phyloP scores from a whole-genome alignment of 2,113 vertebrate genomes.

The Campylorhamphus procurvoides region DNA sequence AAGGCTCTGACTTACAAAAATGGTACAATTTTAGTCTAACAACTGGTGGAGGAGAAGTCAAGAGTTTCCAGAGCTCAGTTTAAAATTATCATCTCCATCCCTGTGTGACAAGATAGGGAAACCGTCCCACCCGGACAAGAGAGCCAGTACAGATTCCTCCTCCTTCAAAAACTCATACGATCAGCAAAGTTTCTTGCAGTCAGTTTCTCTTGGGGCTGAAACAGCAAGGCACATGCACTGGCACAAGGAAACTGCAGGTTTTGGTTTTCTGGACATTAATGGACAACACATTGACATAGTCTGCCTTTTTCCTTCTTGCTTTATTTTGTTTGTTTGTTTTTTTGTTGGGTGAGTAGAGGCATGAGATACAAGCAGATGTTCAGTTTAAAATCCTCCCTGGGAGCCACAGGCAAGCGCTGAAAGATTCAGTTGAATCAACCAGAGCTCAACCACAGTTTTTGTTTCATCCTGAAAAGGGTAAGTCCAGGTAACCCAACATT shows the following conservation, averaged over 20 bases:
- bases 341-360: fast-evolving
- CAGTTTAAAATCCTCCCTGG: neutral
- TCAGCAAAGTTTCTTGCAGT: neutral
- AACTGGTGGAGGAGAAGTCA: neutral
- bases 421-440: neutral
- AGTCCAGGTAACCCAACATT: neutral
- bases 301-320: neutral
- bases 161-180: neutral
- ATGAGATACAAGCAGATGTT: neutral
- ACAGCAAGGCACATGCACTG: neutral
- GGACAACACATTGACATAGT: neutral
- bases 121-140: neutral
- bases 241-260: neutral
- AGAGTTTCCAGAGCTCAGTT: neutral
- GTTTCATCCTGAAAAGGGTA: neutral
- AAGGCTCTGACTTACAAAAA: neutral
- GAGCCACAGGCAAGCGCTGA: neutral
- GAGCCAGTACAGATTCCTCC: neutral
- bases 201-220: neutral
- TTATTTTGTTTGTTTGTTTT: too few species aligned
- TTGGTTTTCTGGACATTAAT: neutral
- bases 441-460: neutral
- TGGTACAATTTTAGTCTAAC: neutral
- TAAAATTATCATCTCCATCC: neutral
- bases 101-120: fast-evolving